A percentile compares a stretch with the other conserved stretches of the same genome.
These are phyloP conservation scores for Entelurus aequoreus DNA, from an alignment of 2,113 vertebrate species.

Conservation along the genomic window DNA sequence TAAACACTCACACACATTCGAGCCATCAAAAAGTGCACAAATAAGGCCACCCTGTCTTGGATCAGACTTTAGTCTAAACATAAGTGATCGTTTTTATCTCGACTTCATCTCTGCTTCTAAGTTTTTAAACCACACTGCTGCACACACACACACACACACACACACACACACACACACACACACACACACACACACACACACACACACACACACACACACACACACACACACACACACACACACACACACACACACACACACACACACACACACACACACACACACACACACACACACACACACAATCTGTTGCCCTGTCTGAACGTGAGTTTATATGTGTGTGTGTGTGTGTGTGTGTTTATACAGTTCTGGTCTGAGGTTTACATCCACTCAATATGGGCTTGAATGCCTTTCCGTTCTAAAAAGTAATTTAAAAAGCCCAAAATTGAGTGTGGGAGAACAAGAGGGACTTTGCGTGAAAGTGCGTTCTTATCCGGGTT, in stretches of 20 bases:
- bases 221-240: too few species aligned
- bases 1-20: too few species aligned
- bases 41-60: slow-evolving; percentile 42
- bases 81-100: slow-evolving; percentile 39
- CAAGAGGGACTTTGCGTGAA: slow-evolving; percentile 18
- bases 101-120: background rate
- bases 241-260: too few species aligned
- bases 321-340: slow-evolving; percentile 8
- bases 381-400: too few species aligned
- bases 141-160: background rate
- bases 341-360: slow-evolving; percentile 6
- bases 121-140: slow-evolving; percentile 20
- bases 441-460: background rate
- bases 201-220: too few species aligned
- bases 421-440: too few species aligned
- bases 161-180: background rate
- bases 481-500: slow-evolving; percentile 38
- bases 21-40: slow-evolving; percentile 21
- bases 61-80: slow-evolving; percentile 44
- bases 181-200: slow-evolving; percentile 6
- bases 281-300: background rate
- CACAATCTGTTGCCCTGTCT: slow-evolving; percentile 18
- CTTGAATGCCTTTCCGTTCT: too few species aligned
- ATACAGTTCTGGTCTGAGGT: too few species aligned
- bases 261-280: too few species aligned